These are phyloP conservation scores for Onychomys torridus DNA, from an alignment of 2,797 vertebrate species.

Conservation along the genomic window DNA sequence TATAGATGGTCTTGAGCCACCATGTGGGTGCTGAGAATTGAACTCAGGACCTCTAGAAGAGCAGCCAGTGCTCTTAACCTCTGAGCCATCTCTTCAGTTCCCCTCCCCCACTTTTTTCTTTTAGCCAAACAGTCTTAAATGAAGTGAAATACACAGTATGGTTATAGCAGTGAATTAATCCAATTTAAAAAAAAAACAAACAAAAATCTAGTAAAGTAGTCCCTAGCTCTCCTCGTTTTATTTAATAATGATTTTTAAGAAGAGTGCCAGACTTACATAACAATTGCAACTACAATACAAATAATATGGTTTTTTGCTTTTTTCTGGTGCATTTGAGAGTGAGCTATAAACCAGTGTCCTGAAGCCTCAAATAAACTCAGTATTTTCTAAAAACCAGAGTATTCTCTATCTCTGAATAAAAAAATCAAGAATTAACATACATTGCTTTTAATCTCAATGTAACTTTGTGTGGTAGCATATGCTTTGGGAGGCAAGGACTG, in stretches of 20 bases:
- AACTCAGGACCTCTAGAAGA: too few species aligned
- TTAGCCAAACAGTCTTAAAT: constrained; percentile 74
- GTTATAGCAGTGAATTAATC: background rate
- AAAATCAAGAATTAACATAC: constrained; percentile 9
- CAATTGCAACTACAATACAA: background rate
- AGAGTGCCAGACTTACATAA: background rate
- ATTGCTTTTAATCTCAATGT: background rate
- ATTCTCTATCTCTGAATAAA: background rate
- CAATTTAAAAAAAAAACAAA: background rate
- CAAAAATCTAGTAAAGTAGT: background rate
- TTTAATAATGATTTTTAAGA: background rate
- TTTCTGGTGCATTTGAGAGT: background rate
- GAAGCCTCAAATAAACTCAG: constrained; percentile 6
- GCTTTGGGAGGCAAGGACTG: background rate
- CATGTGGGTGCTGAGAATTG: too few species aligned
- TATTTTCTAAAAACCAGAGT: constrained; percentile 34
- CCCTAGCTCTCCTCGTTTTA: background rate
- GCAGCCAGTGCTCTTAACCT: too few species aligned
- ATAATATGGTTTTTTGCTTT: background rate
- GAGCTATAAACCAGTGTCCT: background rate
- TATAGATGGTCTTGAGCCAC: too few species aligned
- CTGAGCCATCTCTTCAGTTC: too few species aligned
- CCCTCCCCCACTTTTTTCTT: too few species aligned
- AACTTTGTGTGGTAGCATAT: too few species aligned
- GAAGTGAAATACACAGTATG: background rate